Percentiles rank a stretch among this genome's conserved stretches.
Conservation (phyloP, 2,888 invertebrate species). For the Girardia tigrina region DNA sequence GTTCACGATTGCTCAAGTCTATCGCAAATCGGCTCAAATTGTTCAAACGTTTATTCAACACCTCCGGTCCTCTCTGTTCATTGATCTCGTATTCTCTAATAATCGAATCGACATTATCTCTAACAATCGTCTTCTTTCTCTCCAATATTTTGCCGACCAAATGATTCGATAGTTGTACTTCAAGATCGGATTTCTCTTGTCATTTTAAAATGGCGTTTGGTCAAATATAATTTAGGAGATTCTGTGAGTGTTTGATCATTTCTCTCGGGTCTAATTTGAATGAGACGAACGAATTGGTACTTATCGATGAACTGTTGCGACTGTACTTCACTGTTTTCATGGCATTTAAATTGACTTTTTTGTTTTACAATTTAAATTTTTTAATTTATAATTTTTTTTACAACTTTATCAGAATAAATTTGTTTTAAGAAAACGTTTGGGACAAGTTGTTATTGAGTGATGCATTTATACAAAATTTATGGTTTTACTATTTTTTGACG, state of each 20-base stretch:
- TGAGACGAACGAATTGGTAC: not conserved
- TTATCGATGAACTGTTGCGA: not conserved
- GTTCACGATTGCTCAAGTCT: constrained; percentile 43
- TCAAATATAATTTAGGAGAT: not conserved
- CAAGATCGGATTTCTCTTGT: not conserved
- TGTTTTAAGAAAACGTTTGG: no score
- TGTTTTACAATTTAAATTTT: no score
- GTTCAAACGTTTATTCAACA: constrained; percentile 47
- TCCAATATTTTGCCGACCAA: not conserved
- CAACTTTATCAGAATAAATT: no score
- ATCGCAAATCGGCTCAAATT: constrained; percentile 45
- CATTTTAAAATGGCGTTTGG: not conserved
- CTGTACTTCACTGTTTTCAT: not conserved
- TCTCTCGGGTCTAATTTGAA: not conserved
- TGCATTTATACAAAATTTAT: not conserved
- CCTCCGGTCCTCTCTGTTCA: constrained; percentile 38
- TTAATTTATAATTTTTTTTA: no score
- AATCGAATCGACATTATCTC: not conserved
- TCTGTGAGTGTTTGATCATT: not conserved
- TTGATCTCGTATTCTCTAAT: not conserved
- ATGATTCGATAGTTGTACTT: not conserved
- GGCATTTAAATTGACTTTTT: not conserved
- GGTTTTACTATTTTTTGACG: no score
- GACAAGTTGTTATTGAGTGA: not conserved
- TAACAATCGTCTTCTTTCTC: not conserved